Evolutionary conservation across 1,140 invertebrate genomes (phyloP), one percentile per base, ranked within the genome.

Genomic region (Chironomus striatipennis): DNA sequence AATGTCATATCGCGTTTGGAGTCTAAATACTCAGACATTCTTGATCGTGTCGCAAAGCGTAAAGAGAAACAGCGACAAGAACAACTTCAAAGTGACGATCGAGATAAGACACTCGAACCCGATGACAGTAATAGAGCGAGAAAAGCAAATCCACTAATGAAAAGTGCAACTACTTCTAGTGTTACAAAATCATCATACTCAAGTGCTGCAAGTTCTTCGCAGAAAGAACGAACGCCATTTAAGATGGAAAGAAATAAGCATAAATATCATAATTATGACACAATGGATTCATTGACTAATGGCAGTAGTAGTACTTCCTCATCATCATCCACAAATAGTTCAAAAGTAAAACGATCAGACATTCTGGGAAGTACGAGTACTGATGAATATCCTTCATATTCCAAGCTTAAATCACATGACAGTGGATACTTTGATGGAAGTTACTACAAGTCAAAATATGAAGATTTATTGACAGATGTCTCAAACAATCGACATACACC

Each of bases 21-120:
- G 80, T 89, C 91, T 77, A 92, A 92, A 81, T 92, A 92, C 81
- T 88, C 88, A 9, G 85, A 88, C 9, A 85, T 91, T 18, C 83
- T 92, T 75, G 90, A 92, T 76, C 86, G 86, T 76, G 88, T 90
- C 74, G 86, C 88, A 1, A 81, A 83, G 15, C 82, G 86, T 76
- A 85, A 85, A 77, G 88, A 86, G 78, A 87, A 87, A 75, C 76
- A 79, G 7, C 42, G 20, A 7, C 73, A 82, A 77, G 82, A 83
- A 77, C 81, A 84, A 76, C 83, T 82, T 70, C 24, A 34, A 5
- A 34, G 5, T 34, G 83, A 83, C 76, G 86, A 89, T 80, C 83
- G 85, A 7, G 90, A 91, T 75, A 87, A 88, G 80, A 90, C 89
- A 0, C 78, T 89, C 34, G 90, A 90, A 76, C 88, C 90, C 0